Percentiles rank a stretch among this genome's conserved stretches.
Conservation (phyloP, 2,113 vertebrate species). For the Brienomyrus brachyistius region DNA sequence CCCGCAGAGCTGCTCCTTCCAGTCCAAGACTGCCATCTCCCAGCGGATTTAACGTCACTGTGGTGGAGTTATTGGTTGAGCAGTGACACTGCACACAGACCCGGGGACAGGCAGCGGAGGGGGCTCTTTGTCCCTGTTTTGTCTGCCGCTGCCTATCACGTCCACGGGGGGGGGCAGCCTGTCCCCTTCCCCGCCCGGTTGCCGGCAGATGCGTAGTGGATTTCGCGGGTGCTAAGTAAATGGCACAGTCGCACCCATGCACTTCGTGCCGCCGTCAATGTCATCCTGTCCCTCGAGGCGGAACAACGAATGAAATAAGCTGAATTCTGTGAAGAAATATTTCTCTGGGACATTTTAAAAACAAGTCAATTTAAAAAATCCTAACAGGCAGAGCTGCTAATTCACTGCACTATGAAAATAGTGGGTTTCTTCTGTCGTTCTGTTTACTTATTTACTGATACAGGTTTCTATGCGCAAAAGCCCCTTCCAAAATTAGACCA, state of each 20-base stretch:
- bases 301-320: not conserved
- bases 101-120: not conserved
- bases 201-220: not conserved
- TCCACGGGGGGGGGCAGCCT: not conserved
- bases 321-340: not conserved
- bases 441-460: not conserved
- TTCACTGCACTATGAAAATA: not conserved
- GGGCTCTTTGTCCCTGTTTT: not conserved
- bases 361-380: not conserved
- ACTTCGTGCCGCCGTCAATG: slow-evolving; percentile 16
- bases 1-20: not conserved
- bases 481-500: not conserved
- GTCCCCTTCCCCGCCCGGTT: not conserved
- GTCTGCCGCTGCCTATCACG: not conserved
- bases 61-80: not conserved
- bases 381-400: not conserved
- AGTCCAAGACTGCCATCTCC: not conserved
- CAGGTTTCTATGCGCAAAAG: not conserved
- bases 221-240: not conserved
- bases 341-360: not conserved
- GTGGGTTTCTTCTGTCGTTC: not conserved
- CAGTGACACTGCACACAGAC: not conserved
- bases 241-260: not conserved
- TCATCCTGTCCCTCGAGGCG: slow-evolving; percentile 19
- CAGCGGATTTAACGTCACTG: not conserved